Percentiles rank a stretch among this genome's conserved stretches.
These are phyloP conservation scores for Bicyclus anynana DNA, from an alignment of 1,140 invertebrate genomes.

Conservation along the genomic window DNA sequence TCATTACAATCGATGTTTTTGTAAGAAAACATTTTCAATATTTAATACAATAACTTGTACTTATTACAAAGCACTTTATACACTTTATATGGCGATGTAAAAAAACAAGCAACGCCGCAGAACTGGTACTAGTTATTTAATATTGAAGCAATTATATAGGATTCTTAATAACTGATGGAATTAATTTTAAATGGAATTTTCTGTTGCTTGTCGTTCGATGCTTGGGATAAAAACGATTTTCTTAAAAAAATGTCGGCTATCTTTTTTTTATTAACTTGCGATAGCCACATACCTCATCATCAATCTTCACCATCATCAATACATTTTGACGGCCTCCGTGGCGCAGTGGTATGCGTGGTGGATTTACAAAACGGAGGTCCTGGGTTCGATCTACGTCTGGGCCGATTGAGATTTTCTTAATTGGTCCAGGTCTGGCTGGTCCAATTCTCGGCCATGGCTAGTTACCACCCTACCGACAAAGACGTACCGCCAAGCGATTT, in stretches of 20 bases:
- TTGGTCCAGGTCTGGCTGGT: no score
- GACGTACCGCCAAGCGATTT: no score
- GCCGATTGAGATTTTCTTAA: no score
- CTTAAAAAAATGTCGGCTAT: neutral
- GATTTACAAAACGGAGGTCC: no score
- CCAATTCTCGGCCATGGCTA: no score
- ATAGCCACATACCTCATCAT: neutral
- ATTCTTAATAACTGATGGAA: conserved; percentile 20
- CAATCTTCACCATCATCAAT: neutral
- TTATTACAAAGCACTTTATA: conserved; percentile 7
- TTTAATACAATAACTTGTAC: conserved; percentile 4
- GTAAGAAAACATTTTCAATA: neutral
- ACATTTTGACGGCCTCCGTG: no score
- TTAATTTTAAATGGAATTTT: conserved; percentile 7
- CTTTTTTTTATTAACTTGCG: neutral
- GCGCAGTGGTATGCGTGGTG: no score
- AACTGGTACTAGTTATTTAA: conserved; percentile 4
- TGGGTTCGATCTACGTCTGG: no score
- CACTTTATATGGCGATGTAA: conserved; percentile 3
- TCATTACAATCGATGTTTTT: neutral
- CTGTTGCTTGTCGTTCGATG: neutral
- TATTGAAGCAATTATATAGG: conserved; percentile 17
- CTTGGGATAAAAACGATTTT: conserved; percentile 1
- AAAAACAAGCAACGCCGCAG: neutral
- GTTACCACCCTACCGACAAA: no score